phyloP scores from a whole-genome alignment of 2,113 vertebrate genomes.

The Leuciscus idus region DNA sequence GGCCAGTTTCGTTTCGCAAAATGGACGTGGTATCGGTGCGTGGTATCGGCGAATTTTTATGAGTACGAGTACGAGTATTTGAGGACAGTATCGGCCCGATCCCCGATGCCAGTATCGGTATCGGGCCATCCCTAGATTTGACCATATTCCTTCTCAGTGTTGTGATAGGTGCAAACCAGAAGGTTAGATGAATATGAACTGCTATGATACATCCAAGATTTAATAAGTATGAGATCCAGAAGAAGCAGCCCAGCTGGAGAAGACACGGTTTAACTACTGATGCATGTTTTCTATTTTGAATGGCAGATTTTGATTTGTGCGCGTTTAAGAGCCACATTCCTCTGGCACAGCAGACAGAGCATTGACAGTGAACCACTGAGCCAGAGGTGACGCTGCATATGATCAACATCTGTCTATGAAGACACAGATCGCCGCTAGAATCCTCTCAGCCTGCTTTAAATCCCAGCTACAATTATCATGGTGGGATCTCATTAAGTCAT shows the following conservation, averaged over 20 bases:
- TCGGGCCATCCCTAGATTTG: no score
- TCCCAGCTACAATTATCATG: neutral
- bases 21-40: no score
- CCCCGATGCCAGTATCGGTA: no score
- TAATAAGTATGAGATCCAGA: neutral
- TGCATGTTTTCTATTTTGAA: constrained; percentile 15
- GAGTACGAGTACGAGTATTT: no score
- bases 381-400: constrained; percentile 7
- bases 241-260: constrained; percentile 26
- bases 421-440: constrained; percentile 42
- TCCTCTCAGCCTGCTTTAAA: constrained; percentile 23
- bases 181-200: neutral
- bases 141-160: neutral
- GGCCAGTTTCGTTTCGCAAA: no score
- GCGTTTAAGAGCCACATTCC: constrained; percentile 26
- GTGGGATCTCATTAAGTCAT: constrained; percentile 1
- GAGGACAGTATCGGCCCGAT: no score
- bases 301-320: constrained; percentile 7
- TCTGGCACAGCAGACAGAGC: neutral
- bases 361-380: constrained; percentile 2
- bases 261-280: neutral
- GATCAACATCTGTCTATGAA: constrained; percentile 51
- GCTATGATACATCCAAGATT: no score
- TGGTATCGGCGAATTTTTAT: no score
- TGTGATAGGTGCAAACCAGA: constrained; percentile 15